Percentiles rank a stretch among this genome's conserved stretches.
Conservation (phyloP, 2,797 vertebrate genomes). For the Mormyrus proboscirostris region DNA sequence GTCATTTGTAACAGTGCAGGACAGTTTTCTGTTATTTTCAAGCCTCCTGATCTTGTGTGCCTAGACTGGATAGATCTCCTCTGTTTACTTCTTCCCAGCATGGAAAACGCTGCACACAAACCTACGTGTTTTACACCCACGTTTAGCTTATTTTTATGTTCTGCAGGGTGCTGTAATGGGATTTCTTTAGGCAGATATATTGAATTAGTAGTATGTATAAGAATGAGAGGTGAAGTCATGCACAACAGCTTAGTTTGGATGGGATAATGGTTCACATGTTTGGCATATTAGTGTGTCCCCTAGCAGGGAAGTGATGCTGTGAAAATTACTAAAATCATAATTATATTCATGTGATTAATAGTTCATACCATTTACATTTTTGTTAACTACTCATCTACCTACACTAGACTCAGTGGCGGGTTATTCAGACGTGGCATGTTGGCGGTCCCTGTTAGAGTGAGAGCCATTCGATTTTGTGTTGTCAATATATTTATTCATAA, state of each 20-base stretch:
- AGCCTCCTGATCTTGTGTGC: neutral
- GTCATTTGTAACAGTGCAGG: neutral
- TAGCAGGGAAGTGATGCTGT: neutral
- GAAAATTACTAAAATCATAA: neutral
- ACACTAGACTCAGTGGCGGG: neutral
- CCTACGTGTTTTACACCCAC: neutral
- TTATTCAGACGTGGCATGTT: neutral
- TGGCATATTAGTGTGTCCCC: neutral
- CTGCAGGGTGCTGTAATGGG: neutral
- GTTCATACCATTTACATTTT: neutral
- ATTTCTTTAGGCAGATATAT: neutral
- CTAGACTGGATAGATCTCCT: neutral
- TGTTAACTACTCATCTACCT: neutral
- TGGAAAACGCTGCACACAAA: neutral
- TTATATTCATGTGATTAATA: conserved; percentile 4
- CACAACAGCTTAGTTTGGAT: neutral
- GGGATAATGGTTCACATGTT: neutral
- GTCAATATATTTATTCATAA: neutral
- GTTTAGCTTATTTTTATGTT: neutral
- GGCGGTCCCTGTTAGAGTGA: neutral
- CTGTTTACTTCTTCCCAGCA: neutral
- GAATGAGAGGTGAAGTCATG: neutral
- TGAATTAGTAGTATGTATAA: neutral
- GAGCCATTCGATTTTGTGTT: neutral
- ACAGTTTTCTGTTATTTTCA: neutral